Conservation (phyloP, 2,797 vertebrate genomes). For the Merluccius polli region DNA sequence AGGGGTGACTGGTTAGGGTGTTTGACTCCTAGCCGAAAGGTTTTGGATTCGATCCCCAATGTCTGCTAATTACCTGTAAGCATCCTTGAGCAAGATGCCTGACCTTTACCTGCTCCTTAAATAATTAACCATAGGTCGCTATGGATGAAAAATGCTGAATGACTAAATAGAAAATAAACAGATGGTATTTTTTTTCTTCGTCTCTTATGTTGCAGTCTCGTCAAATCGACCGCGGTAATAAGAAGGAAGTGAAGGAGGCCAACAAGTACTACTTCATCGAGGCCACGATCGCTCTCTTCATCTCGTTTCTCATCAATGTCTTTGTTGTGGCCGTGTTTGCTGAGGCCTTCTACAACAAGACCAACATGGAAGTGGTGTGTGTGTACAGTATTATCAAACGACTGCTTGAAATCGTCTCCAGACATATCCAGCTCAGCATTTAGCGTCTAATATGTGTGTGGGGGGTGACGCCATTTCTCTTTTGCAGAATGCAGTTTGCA, state of each 20-base stretch:
- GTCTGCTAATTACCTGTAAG: background rate
- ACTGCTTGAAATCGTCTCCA: background rate
- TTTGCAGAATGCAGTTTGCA: conserved; percentile 72
- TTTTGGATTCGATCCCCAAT: background rate
- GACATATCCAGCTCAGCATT: background rate
- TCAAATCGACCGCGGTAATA: conserved; percentile 81
- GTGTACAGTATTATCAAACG: background rate
- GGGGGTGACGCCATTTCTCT: conserved; percentile 1
- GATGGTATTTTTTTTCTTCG: background rate
- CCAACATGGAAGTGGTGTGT: conserved; percentile 85
- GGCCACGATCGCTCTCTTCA: conserved; percentile 85
- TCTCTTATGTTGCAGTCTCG: conserved; percentile 75
- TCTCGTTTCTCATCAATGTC: conserved; percentile 96
- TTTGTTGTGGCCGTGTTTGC: conserved; percentile 95
- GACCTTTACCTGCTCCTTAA: background rate
- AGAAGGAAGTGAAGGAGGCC: conserved; percentile 84
- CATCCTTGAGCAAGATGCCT: background rate
- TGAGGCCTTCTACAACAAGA: conserved; percentile 83
- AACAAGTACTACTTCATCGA: conserved; percentile 97
- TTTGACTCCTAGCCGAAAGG: background rate
- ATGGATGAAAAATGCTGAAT: background rate
- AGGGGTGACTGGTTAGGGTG: background rate
- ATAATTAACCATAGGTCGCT: too few relatives aligned
- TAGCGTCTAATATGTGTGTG: background rate
- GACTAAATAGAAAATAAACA: background rate